Evolutionary conservation across 2,113 vertebrate genomes (phyloP), one percentile per base, ranked within the genome.

Genomic region (Saguinus imperator): DNA sequence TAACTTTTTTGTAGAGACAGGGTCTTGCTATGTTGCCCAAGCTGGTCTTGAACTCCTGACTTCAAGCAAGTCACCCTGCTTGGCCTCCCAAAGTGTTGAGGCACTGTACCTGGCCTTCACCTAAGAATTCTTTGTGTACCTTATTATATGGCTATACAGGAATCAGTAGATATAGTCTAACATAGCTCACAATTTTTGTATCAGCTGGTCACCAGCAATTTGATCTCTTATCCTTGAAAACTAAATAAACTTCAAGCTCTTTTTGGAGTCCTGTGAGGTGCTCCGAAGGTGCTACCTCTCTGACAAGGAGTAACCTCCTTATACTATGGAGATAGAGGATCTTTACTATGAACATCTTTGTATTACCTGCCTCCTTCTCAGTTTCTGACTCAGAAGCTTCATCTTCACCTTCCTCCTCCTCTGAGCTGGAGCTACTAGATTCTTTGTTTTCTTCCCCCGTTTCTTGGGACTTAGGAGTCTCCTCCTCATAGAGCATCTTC

Each of bases 341-440:
- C 35, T n/a, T 5, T 16, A 16, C 40, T 20, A 14, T 27, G 20
- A 58, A 61, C 29, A 48, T 23, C 29, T 83, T 29, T 68, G 48
- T 11, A 87, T 98, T 98, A 98, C 98, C 99, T 96, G 98, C 94
- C 70, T 99, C 98, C 97, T 98, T 98, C 96, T 99, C 99, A 58
- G 98, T 94, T 8, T 99, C 99, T 0, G 99, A 99, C 86, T 99
- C 99, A 12, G 99, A 98, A 96, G 96, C 99, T 95, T 99, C 98
- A 76, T 99, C 99, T 95, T 98, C 98, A 89, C 98, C 98, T 86
- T 98, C 98, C 81, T 99, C 99, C 80, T 99, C 98, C 91, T 99
- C 99, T 32, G 98, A 99, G 93, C 99, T 99, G 88, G 98, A 99
- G 96, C 98, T 99, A 96, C 98, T 99, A 0, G 98, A 98, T 75